Base-by-base conservation (phyloP, 2,797 vertebrate species). In the Cichlasoma orientale region DNA sequence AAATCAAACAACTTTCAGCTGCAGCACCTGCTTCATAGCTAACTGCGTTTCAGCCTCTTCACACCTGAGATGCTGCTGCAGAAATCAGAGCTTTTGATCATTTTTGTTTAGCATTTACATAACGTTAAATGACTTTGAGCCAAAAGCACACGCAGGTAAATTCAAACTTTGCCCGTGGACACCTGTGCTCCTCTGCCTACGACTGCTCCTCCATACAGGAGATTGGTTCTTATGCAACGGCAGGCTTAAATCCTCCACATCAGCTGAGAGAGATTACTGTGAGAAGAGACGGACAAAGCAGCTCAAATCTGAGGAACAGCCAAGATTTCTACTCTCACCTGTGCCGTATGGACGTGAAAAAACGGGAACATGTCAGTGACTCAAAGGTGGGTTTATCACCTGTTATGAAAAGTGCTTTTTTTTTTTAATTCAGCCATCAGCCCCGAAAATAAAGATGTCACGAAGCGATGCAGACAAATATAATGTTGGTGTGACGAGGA, bases 141-240 rank as follows among this genome's bases (percentile, higher is more conserved):
- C 19, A 59, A 74, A 56, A 41, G 38, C 54, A 44, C 13, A 2
- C 8, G 41, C 16, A 27, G 76, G 68, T 56, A 19, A 53, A 66
- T 72, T 82, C 68, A 68, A n/a, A 56, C 36, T 58, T 41, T 38
- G 50, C 70, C 18, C 1, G 1, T 72, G 71, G 71, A 74, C 77
- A 79, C 77, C 75, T 82, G 82, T 61, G 78, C 80, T 82, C 77
- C 33, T 79, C 84, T 11, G 54, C 72, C 74, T 76, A 33, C 58
- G 56, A 38, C 59, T 70, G 25, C 16, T 70, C 77, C 75, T 79
- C 44, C 77, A 88, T 55, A 57, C 73, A 71, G 19, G 44, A 47
- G 74, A 73, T 74, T 59, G 68, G 56, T 66, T 79, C 79, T 84
- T 82, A 86, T 73, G 80, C 80, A 90, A 86, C 41, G 4, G 19